Percentiles rank a stretch among this genome's conserved stretches.
Conservation (phyloP, 2,797 vertebrate genomes). For the Tokudaia tokunoshimensis region DNA sequence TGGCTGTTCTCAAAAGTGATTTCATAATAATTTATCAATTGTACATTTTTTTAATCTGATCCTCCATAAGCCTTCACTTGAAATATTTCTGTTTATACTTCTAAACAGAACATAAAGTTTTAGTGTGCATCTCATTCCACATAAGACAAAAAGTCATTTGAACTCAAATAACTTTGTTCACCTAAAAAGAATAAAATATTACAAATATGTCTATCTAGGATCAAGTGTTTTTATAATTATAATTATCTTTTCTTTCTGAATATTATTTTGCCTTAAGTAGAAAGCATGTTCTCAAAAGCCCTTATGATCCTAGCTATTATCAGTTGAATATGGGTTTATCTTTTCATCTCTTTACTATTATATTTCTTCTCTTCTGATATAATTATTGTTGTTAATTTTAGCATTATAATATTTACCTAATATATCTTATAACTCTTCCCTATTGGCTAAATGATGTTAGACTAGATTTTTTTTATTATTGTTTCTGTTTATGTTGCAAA, state of each 20-base stretch:
- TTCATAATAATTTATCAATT: background rate
- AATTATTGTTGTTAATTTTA: background rate
- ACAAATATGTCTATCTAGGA: background rate
- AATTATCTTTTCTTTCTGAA: background rate
- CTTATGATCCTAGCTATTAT: background rate
- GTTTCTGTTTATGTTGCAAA: background rate
- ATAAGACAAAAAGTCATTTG: background rate
- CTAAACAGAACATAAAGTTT: background rate
- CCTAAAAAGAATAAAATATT: background rate
- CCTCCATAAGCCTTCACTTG: background rate
- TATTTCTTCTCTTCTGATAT: background rate
- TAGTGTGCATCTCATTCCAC: background rate
- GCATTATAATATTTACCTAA: background rate
- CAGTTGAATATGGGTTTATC: background rate
- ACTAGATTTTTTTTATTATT: background rate
- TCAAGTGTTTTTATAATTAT: background rate
- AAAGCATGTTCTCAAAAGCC: background rate
- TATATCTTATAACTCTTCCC: background rate
- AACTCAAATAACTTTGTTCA: background rate
- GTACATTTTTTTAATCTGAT: background rate
- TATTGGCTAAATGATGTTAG: background rate
- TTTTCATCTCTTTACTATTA: background rate
- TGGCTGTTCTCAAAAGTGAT: background rate
- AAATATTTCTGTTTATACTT: background rate
- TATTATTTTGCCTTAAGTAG: background rate